phyloP scores from a whole-genome alignment of 2,797 vertebrate genomes.

The Notamacropus eugenii region DNA sequence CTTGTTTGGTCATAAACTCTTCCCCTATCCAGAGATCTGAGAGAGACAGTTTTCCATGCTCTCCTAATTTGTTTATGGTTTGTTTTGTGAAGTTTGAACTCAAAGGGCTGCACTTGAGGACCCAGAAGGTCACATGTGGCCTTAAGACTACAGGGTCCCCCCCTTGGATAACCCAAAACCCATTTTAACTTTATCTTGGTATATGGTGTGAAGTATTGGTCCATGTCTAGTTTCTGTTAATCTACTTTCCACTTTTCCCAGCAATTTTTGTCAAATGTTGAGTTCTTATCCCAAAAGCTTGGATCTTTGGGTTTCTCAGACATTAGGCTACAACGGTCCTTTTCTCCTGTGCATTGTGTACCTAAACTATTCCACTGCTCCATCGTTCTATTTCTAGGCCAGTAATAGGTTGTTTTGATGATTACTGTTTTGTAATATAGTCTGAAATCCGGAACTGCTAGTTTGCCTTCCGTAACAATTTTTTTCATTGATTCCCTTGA shows the following conservation, averaged over 20 bases:
- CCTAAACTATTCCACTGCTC: neutral
- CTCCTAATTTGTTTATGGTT: neutral
- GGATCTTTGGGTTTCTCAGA: neutral
- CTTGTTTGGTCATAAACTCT: neutral
- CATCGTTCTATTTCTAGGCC: neutral
- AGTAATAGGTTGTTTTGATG: neutral
- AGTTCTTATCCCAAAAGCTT: neutral
- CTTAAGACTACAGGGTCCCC: no score
- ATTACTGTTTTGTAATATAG: neutral
- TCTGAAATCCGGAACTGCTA: neutral
- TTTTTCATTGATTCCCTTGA: neutral
- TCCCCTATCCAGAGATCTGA: neutral
- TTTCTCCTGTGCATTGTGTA: neutral
- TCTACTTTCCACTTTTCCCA: neutral
- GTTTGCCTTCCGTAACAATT: neutral
- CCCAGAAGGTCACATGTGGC: no score
- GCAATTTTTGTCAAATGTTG: neutral
- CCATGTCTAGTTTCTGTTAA: neutral
- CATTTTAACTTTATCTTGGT: neutral
- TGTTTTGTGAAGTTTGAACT: no score
- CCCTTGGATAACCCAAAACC: neutral
- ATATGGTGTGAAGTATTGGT: neutral
- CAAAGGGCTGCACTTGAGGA: no score
- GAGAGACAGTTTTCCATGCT: neutral
- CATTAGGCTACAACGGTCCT: neutral